phyloP scores from a whole-genome alignment of 2,888 invertebrate species.

The Lepidocyrtinus sp. region DNA sequence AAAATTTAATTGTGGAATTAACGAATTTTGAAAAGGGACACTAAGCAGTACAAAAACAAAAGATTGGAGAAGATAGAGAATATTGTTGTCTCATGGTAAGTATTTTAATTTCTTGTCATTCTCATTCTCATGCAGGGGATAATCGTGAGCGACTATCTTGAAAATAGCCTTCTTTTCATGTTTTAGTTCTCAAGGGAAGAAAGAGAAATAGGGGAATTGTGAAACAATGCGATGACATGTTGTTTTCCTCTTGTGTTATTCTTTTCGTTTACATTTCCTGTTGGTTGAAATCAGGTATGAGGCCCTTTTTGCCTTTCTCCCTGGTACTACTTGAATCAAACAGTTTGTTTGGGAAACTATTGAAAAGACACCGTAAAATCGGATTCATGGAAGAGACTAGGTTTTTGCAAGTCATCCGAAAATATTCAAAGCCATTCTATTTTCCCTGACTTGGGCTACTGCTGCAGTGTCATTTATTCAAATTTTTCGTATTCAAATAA shows the following conservation, averaged over 20 bases:
- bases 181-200: too few relatives aligned
- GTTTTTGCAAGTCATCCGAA: constrained; percentile 51
- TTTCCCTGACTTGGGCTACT: too few relatives aligned
- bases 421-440: too few relatives aligned
- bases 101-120: neutral
- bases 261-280: constrained; percentile 18
- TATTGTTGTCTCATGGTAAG: neutral
- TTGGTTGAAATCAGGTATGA: constrained; percentile 48
- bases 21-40: neutral
- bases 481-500: too few relatives aligned
- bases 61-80: neutral
- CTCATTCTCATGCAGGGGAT: neutral
- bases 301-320: constrained; percentile 31
- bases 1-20: neutral
- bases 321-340: neutral
- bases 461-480: too few relatives aligned
- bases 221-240: constrained; percentile 50
- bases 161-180: too few relatives aligned
- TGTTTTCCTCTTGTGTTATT: constrained; percentile 15
- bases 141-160: neutral
- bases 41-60: too few relatives aligned
- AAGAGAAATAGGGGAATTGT: constrained; percentile 42
- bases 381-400: neutral
- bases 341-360: neutral
- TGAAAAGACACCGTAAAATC: neutral